Percentiles rank a stretch among this genome's conserved stretches.
phyloP scores from a whole-genome alignment of 2,113 vertebrate genomes.

The Octodon degus region DNA sequence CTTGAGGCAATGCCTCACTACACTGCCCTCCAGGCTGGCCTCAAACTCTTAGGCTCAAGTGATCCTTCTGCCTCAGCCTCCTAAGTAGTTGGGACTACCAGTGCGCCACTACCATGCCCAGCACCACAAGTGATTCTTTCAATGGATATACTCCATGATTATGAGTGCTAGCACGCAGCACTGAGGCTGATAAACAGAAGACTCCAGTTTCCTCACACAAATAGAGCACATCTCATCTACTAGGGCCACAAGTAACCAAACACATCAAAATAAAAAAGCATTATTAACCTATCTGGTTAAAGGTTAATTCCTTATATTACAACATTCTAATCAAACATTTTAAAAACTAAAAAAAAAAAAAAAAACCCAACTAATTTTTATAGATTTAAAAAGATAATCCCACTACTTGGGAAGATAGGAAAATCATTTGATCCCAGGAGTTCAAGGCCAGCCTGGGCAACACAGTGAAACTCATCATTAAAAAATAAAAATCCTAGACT shows the following conservation, averaged over 20 bases:
- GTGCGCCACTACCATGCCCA: neutral
- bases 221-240: slow-evolving; percentile 31
- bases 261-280: slow-evolving; percentile 47
- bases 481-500: neutral
- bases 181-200: slow-evolving; percentile 42
- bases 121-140: slow-evolving; percentile 20
- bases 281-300: slow-evolving; percentile 16
- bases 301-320: slow-evolving; percentile 14
- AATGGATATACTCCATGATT: neutral
- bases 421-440: neutral
- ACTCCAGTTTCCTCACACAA: slow-evolving; percentile 30
- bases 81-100: neutral
- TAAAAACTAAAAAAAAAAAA: neutral
- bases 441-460: neutral
- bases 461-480: neutral
- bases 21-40: neutral
- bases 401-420: neutral
- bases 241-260: slow-evolving; percentile 20
- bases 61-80: neutral
- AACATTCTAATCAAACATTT: slow-evolving; percentile 39
- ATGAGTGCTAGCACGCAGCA: neutral
- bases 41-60: neutral
- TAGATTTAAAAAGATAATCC: neutral
- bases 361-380: neutral
- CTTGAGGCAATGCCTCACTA: neutral